Percentiles rank a stretch among this genome's conserved stretches.
Conservation (phyloP, 2,113 vertebrate species). For the Laticauda colubrina region DNA sequence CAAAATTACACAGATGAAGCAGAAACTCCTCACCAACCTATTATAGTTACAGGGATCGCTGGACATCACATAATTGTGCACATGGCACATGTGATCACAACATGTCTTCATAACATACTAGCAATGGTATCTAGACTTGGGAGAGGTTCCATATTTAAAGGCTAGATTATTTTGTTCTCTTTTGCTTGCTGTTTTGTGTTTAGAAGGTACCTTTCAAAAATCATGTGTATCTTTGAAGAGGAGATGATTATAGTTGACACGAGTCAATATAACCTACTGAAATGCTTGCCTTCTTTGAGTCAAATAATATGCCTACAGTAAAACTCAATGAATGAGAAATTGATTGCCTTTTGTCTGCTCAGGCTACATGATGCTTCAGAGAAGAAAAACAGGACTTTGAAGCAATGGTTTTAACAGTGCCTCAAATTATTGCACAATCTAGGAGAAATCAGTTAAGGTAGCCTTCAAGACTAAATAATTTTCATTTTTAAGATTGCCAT, state of each 20-base stretch:
- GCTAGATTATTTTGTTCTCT: background rate
- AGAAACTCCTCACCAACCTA: background rate
- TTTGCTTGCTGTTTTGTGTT: slow-evolving; percentile 22
- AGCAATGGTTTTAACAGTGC: background rate
- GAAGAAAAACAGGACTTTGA: background rate
- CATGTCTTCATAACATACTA: background rate
- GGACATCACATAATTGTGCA: background rate
- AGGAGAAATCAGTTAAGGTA: background rate
- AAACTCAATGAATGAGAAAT: slow-evolving; percentile 27
- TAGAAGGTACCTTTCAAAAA: slow-evolving; percentile 35
- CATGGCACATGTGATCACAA: background rate
- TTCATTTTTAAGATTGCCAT: background rate
- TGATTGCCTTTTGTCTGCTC: slow-evolving; percentile 18
- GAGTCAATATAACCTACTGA: slow-evolving; percentile 34
- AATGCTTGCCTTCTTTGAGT: slow-evolving; percentile 12
- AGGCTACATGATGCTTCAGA: background rate
- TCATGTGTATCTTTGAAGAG: slow-evolving; percentile 32
- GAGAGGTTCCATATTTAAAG: slow-evolving; percentile 4
- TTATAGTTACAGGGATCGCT: background rate
- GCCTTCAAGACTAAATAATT: background rate
- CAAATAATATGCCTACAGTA: slow-evolving; percentile 17
- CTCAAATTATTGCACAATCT: background rate
- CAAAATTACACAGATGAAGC: background rate
- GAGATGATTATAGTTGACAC: slow-evolving; percentile 46
- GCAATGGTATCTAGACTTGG: background rate